Percentiles rank a stretch among this genome's conserved stretches.
phyloP scores from a whole-genome alignment of 2,888 invertebrate species.

The Athrips mouffetella region DNA sequence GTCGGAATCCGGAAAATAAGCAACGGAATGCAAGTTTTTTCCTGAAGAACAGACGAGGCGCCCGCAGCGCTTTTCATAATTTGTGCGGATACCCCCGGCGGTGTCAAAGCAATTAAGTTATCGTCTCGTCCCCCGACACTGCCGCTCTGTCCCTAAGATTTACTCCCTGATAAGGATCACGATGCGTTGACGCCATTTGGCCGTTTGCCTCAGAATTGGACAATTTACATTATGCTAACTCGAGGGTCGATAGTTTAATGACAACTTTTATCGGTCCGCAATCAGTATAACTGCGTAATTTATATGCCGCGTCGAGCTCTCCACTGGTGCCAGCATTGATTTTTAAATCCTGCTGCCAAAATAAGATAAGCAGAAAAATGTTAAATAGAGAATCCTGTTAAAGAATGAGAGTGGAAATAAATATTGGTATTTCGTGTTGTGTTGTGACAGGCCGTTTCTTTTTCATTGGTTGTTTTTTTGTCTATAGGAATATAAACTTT shows the following conservation, averaged over 20 bases:
- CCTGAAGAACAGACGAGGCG: conserved; percentile 11
- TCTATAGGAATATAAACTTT: too few relatives aligned
- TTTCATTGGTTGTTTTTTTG: too few relatives aligned
- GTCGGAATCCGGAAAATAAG: conserved; percentile 9
- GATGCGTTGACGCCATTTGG: conserved; percentile 71
- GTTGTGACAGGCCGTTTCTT: conserved; percentile 7
- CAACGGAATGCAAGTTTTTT: conserved; percentile 6
- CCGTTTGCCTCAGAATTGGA: conserved; percentile 60
- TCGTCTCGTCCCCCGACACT: conserved; percentile 51
- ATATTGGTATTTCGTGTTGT: conserved; percentile 12
- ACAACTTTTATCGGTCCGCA: conserved; percentile 63
- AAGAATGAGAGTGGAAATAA: conserved; percentile 14
- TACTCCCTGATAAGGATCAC: conserved; percentile 60
- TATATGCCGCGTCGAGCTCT: conserved; percentile 55
- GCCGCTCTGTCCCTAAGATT: conserved; percentile 58
- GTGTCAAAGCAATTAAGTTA: conserved; percentile 66
- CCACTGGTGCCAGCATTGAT: conserved; percentile 34
- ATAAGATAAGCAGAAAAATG: conserved; percentile 31
- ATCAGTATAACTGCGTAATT: conserved; percentile 57
- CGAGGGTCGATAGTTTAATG: conserved; percentile 60
- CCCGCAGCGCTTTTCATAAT: conserved; percentile 42
- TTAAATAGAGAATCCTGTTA: conserved; percentile 7
- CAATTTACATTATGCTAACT: conserved; percentile 61
- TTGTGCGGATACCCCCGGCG: conserved; percentile 44
- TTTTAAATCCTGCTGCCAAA: conserved; percentile 40